Evolutionary conservation across 2,113 vertebrate species (phyloP).

Genomic region (Dipodomys merriami): DNA sequence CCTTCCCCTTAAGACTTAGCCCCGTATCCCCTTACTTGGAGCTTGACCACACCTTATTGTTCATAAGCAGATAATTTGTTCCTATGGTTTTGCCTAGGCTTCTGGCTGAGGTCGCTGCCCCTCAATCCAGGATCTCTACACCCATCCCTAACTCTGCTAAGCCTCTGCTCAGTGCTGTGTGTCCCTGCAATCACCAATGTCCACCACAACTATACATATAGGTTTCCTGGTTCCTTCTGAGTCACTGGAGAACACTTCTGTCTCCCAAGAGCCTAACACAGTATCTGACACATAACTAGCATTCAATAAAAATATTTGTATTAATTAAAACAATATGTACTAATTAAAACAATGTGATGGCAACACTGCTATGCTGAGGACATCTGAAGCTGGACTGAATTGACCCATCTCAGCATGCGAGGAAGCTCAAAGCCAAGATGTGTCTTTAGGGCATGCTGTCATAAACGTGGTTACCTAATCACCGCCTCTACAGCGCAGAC

Average conservation of each 20-base stretch:
- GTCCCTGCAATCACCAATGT: neutral
- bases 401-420: neutral
- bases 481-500: conserved; percentile 98
- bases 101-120: neutral
- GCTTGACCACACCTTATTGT: too few relatives aligned
- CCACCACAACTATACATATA: accelerated
- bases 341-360: neutral
- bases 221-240: neutral
- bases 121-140: neutral
- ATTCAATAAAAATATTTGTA: neutral
- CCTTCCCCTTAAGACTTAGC: neutral
- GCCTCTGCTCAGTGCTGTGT: accelerated
- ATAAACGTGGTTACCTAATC: conserved; percentile 90
- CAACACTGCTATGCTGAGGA: neutral
- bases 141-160: neutral
- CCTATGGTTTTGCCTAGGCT: neutral
- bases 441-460: neutral
- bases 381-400: neutral
- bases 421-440: neutral
- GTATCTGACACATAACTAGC: neutral
- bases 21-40: neutral
- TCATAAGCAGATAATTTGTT: neutral
- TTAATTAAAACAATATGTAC: too few relatives aligned
- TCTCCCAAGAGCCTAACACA: neutral
- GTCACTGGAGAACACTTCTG: neutral